A percentile compares a stretch with the other conserved stretches of the same genome.
phyloP scores from a whole-genome alignment of 2,888 invertebrate genomes.

The Synanthedon formicaeformis region DNA sequence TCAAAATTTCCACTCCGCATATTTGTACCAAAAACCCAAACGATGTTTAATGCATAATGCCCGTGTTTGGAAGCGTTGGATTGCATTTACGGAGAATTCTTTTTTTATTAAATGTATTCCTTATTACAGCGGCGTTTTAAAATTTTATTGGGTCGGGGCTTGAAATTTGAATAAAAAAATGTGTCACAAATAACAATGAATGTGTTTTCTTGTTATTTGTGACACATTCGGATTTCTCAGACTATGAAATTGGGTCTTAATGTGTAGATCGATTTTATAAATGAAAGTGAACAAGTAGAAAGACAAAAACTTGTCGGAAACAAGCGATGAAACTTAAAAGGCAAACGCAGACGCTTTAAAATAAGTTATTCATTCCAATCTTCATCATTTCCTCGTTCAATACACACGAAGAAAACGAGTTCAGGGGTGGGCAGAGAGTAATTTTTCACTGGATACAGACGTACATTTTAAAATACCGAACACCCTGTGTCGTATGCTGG shows the following conservation, averaged over 20 bases:
- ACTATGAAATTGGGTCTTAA: no score
- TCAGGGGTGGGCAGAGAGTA: conserved; percentile 41
- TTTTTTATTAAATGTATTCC: no score
- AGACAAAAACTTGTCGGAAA: background rate
- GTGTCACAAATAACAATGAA: no score
- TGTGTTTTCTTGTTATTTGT: no score
- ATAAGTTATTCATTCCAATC: conserved; percentile 48
- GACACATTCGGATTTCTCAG: no score
- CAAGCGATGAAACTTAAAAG: background rate
- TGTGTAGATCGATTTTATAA: no score
- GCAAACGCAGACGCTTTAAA: conserved; percentile 19
- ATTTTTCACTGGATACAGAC: conserved; percentile 61
- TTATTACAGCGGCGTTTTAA: no score
- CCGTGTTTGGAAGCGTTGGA: background rate
- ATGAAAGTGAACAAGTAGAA: no score
- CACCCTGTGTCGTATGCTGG: conserved; percentile 39
- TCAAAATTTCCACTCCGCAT: conserved; percentile 33
- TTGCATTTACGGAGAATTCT: background rate
- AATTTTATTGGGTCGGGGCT: no score
- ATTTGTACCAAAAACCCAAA: conserved; percentile 3
- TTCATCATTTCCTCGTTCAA: conserved; percentile 38
- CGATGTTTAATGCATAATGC: conserved; percentile 2
- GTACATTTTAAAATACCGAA: conserved; percentile 62
- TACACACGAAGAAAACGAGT: conserved; percentile 48
- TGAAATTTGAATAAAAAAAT: no score